phyloP scores from a whole-genome alignment of 1,140 invertebrate species.

The Choristoneura fumiferana region DNA sequence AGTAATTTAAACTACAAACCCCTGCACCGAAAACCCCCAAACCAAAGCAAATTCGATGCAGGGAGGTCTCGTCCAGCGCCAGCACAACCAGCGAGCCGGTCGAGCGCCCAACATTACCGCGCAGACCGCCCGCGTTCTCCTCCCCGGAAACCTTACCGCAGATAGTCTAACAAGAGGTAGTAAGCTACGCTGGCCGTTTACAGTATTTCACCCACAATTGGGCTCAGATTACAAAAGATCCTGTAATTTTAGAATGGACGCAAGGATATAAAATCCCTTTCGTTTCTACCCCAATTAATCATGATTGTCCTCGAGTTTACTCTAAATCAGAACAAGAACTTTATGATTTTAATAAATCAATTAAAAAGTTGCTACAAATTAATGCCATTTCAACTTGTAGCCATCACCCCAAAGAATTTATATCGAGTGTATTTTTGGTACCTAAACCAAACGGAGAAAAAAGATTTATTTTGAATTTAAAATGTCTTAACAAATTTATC shows the following conservation, averaged over 20 bases:
- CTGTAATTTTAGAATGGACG: slow-evolving; percentile 21
- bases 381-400: slow-evolving; percentile 8
- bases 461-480: slow-evolving; percentile 19
- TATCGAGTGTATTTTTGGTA: slow-evolving; percentile 5
- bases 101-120: neutral
- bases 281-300: neutral
- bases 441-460: slow-evolving; percentile 18
- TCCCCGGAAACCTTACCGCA: neutral
- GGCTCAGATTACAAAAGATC: slow-evolving; percentile 21
- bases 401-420: slow-evolving; percentile 6
- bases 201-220: slow-evolving; percentile 15
- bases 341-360: neutral
- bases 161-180: slow-evolving; percentile 19
- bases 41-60: slow-evolving; percentile 1
- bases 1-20: slow-evolving; percentile 11
- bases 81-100: neutral
- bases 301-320: neutral
- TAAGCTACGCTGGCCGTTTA: slow-evolving; percentile 24
- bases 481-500: slow-evolving; percentile 15
- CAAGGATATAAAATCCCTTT: slow-evolving; percentile 26
- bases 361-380: neutral
- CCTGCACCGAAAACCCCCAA: neutral
- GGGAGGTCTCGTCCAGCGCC: neutral
- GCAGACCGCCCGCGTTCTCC: neutral
- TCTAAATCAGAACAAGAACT: slow-evolving; percentile 11